Conservation (phyloP, 1,140 invertebrate species). For the Hyles vespertilio region DNA sequence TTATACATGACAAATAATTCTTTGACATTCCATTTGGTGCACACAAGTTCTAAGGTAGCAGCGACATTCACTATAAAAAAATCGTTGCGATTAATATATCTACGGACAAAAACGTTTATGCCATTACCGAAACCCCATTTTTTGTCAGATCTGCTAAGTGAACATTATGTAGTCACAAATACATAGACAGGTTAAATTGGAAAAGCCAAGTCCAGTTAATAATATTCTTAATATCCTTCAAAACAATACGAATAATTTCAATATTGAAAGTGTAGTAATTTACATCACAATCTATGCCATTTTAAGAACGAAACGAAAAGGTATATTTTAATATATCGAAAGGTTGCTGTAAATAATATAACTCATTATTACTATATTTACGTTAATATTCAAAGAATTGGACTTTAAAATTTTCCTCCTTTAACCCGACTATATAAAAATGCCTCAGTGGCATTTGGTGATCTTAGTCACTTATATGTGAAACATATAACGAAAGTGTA, state of each 20-base stretch:
- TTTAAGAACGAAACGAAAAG: too few species aligned
- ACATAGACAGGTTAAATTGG: neutral
- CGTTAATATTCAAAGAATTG: too few species aligned
- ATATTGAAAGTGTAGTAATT: too few species aligned
- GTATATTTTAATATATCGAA: too few species aligned
- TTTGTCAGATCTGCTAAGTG: conserved; percentile 2
- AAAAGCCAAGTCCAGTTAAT: neutral
- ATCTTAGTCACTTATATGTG: too few species aligned
- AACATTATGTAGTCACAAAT: conserved; percentile 7
- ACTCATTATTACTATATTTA: too few species aligned
- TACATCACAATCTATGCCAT: too few species aligned
- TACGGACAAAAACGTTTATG: conserved; percentile 24
- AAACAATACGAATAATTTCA: too few species aligned
- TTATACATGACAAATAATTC: conserved; percentile 33
- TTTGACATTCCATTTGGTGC: conserved; percentile 27
- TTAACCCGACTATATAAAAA: too few species aligned
- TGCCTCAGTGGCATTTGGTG: too few species aligned
- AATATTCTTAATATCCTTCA: neutral
- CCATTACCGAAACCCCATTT: conserved; percentile 35
- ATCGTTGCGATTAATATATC: conserved; percentile 27
- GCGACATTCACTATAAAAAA: conserved; percentile 34
- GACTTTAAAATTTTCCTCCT: too few species aligned
- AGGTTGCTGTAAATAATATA: too few species aligned
- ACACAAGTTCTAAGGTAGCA: conserved; percentile 28
- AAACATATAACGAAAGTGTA: conserved; percentile 1